Base-by-base conservation (phyloP, 2,113 vertebrate genomes). In the Pteruthius melanotis region DNA sequence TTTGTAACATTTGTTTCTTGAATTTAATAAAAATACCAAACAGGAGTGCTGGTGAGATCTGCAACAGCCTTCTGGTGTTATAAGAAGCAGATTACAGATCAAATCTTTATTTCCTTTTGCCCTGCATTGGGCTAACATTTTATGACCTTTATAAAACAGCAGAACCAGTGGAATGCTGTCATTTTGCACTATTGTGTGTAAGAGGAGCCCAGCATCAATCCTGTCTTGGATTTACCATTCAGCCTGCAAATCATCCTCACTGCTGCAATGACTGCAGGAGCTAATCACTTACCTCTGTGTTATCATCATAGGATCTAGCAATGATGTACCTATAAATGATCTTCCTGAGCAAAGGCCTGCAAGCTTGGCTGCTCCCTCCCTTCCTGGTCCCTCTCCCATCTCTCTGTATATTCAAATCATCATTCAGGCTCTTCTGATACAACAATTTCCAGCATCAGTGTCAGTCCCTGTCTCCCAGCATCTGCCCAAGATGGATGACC, bases 81-180 rank as follows among this genome's bases (percentile, higher is more conserved):
- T 93, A 85, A 95, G 84, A 95, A 95, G 93, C 91, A 95, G 90
- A 90, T 69, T 80, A 95, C 61, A 87, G 63, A 94, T 83, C 37
- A 91, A 45, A 83, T 74, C 45, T 82, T 95, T 45, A 90, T 96
- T 97, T 96, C 95, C 94, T 96, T 89, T 91, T 93, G 66, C 82
- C 39, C 63, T 94, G 60, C 33, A 52, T 27, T 77, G 92, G 71
- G 54, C 76, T 83, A 90, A 63, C 42, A 20, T 89, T 93, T 88
- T 95, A 94, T 59, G 83, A 64, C 82, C 30, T 87, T 83, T 90
- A 77, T 74, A 86, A 87, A 87, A 63, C 63, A 81, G 52, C 52
- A 83, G 35, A 91, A 94, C 5, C 39, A 49, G 54, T 45, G 85
- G 90, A 88, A 96, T 94, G 85, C n/a, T 65, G n/a, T 76, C 35